A percentile compares a stretch with the other conserved stretches of the same genome.
phyloP scores from a whole-genome alignment of 1,140 invertebrate species.

The Lasaia peninsularis region DNA sequence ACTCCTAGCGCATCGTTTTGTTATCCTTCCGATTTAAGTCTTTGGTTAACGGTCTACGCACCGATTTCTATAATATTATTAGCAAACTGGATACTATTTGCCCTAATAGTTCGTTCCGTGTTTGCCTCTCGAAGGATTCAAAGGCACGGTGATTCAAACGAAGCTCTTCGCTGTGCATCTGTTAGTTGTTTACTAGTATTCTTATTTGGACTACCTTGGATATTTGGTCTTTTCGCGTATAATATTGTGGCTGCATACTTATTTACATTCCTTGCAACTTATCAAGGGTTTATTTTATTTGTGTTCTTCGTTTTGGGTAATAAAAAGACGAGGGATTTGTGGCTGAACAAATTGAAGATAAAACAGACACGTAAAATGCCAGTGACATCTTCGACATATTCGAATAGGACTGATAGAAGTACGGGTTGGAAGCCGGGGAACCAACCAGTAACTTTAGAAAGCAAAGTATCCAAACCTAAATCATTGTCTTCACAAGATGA shows the following conservation, averaged over 20 bases:
- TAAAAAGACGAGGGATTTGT: conserved; percentile 74
- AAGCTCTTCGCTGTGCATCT: conserved; percentile 62
- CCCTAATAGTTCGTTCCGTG: conserved; percentile 71
- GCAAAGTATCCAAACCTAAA: conserved; percentile 50
- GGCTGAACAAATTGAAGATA: conserved; percentile 70
- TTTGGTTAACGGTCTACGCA: conserved; percentile 69
- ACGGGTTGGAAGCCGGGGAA: conserved; percentile 34
- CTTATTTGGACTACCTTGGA: conserved; percentile 74
- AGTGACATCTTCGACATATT: conserved; percentile 66
- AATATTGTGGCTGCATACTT: conserved; percentile 69
- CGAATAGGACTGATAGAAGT: conserved; percentile 62
- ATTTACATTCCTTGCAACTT: conserved; percentile 71
- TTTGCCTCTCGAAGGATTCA: conserved; percentile 67
- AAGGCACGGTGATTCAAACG: conserved; percentile 66
- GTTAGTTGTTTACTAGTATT: conserved; percentile 74
- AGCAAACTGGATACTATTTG: conserved; percentile 72
- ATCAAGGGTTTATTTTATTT: conserved; percentile 76
- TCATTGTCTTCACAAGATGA: conserved; percentile 49
- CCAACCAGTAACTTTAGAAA: conserved; percentile 34
- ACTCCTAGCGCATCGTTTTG: conserved; percentile 56
- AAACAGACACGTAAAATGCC: conserved; percentile 67
- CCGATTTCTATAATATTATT: conserved; percentile 66
- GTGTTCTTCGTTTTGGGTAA: conserved; percentile 76
- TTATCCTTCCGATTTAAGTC: conserved; percentile 62
- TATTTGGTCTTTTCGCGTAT: conserved; percentile 67